A percentile compares a stretch with the other conserved stretches of the same genome.
Conservation (phyloP, 2,113 vertebrate species). For the Myxocyprinus asiaticus region DNA sequence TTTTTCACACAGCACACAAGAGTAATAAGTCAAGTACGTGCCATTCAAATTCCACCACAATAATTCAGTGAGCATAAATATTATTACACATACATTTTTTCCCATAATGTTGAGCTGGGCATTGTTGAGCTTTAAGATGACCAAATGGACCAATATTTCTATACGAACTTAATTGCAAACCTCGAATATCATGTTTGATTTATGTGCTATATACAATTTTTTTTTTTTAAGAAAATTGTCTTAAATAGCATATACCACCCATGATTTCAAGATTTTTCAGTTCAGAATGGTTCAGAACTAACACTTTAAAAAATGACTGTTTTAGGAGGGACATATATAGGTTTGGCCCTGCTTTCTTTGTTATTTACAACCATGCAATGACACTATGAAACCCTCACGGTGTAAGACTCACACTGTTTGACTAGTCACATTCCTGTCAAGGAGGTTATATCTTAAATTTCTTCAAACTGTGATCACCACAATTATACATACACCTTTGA, state of each 20-base stretch:
- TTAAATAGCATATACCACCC: no score
- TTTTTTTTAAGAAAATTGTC: neutral
- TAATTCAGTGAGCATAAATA: slow-evolving; percentile 25
- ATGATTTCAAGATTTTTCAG: no score
- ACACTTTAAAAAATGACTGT: neutral
- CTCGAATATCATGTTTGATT: neutral
- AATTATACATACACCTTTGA: neutral
- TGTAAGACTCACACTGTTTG: neutral
- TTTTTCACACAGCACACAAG: slow-evolving; percentile 63
- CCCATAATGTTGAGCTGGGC: neutral
- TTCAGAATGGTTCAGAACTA: no score
- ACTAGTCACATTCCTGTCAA: neutral
- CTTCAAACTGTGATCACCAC: neutral
- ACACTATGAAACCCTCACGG: neutral
- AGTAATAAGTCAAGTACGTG: slow-evolving; percentile 18
- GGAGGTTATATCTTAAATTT: neutral
- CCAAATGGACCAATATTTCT: neutral
- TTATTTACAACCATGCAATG: neutral
- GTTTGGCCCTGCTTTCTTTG: neutral
- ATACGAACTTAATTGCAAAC: neutral
- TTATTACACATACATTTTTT: slow-evolving; percentile 4
- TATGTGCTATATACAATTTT: neutral
- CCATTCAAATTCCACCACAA: neutral
- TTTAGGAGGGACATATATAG: neutral
- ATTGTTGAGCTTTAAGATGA: neutral